These are phyloP conservation scores for Oryzias curvinotus DNA, from an alignment of 2,113 vertebrate species.

Conservation along the genomic window DNA sequence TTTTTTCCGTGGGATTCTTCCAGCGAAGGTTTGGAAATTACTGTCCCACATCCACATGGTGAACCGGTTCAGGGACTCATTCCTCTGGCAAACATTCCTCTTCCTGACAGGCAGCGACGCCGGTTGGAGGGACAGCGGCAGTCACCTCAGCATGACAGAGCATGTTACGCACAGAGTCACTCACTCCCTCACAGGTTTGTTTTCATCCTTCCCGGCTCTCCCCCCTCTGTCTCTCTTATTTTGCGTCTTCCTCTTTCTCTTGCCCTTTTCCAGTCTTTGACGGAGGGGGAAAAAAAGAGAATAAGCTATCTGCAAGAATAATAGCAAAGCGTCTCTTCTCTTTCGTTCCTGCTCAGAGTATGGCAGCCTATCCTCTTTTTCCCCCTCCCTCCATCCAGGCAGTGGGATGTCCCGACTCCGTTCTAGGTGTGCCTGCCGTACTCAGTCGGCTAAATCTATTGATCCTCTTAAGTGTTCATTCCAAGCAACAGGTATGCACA, in stretches of 20 bases:
- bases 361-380: slow-evolving; percentile 30
- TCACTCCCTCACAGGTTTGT: slow-evolving; percentile 45
- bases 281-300: slow-evolving; percentile 10
- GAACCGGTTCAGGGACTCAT: slow-evolving; percentile 69
- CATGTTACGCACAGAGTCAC: slow-evolving; percentile 61
- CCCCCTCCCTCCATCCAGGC: slow-evolving; percentile 62
- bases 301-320: slow-evolving; percentile 10
- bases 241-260: slow-evolving; percentile 40
- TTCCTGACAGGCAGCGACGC: slow-evolving; percentile 55
- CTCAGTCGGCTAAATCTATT: slow-evolving; percentile 84
- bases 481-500: slow-evolving; percentile 39
- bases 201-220: slow-evolving; percentile 30
- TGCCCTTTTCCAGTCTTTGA: slow-evolving; percentile 53
- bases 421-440: slow-evolving; percentile 78
- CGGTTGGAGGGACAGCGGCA: slow-evolving; percentile 44
- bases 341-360: slow-evolving; percentile 45
- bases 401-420: slow-evolving; percentile 79
- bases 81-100: slow-evolving; percentile 69
- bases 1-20: slow-evolving; percentile 78
- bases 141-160: slow-evolving; percentile 67
- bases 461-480: slow-evolving; percentile 79
- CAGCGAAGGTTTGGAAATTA: slow-evolving; percentile 72
- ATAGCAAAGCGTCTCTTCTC: slow-evolving; percentile 32
- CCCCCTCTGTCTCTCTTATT: slow-evolving; percentile 54
- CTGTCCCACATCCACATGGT: slow-evolving; percentile 76